These are phyloP conservation scores for Samia ricini DNA, from an alignment of 1,140 invertebrate species.

Conservation along the genomic window DNA sequence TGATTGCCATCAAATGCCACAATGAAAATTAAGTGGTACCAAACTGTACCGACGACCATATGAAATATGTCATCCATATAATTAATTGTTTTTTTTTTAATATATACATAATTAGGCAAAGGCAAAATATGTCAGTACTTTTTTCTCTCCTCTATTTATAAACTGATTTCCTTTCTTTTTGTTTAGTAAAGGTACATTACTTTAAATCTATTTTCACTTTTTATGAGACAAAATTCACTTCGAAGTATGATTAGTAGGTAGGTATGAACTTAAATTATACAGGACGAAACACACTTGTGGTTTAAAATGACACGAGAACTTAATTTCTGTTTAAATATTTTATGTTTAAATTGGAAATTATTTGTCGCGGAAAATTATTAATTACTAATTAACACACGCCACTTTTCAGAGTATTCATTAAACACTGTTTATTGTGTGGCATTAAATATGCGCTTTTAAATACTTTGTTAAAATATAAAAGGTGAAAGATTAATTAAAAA, in stretches of 20 bases:
- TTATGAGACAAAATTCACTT: too few relatives aligned
- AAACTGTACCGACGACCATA: not conserved
- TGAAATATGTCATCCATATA: not conserved
- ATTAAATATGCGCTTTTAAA: not conserved
- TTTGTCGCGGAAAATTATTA: constrained; percentile 9
- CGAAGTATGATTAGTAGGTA: too few relatives aligned
- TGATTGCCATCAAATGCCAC: not conserved
- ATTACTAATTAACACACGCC: constrained; percentile 18
- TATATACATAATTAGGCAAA: too few relatives aligned
- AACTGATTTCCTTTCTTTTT: too few relatives aligned
- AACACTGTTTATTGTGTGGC: constrained; percentile 8
- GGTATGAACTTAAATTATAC: too few relatives aligned
- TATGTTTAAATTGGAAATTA: not conserved
- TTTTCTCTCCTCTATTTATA: too few relatives aligned
- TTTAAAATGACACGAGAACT: not conserved
- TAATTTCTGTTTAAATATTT: not conserved
- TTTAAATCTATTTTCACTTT: too few relatives aligned
- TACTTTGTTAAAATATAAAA: too few relatives aligned
- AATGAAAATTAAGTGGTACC: not conserved
- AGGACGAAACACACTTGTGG: too few relatives aligned
- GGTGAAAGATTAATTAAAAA: too few relatives aligned
- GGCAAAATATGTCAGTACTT: too few relatives aligned
- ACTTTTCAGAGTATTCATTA: constrained; percentile 8
- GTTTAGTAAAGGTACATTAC: too few relatives aligned
- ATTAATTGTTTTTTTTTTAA: not conserved